Conservation (phyloP, 2,888 invertebrate species). For the Blomia tropicalis region DNA sequence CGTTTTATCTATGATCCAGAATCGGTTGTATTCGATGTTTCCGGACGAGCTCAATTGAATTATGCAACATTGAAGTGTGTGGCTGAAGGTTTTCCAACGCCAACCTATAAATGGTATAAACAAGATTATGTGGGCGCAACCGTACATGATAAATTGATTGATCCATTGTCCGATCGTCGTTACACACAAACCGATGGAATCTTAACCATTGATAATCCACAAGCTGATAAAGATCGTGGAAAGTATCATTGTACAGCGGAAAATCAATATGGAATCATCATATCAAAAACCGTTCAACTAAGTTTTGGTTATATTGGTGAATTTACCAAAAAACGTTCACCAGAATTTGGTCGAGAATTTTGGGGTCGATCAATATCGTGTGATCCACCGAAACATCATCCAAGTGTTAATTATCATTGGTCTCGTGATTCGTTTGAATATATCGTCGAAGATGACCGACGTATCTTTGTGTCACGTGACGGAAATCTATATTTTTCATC, state of each 20-base stretch:
- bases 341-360: constrained; percentile 69
- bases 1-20: constrained; percentile 68
- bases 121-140: constrained; percentile 68
- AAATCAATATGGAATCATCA: constrained; percentile 72
- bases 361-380: constrained; percentile 85
- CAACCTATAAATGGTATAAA: constrained; percentile 73
- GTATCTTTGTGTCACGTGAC: constrained; percentile 83
- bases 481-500: constrained; percentile 88
- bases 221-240: constrained; percentile 58
- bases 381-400: constrained; percentile 75
- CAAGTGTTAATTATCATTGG: constrained; percentile 73
- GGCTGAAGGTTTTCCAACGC: constrained; percentile 60
- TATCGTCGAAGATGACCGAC: constrained; percentile 76
- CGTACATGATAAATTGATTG: constrained; percentile 52
- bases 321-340: constrained; percentile 68
- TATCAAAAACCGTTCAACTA: constrained; percentile 69
- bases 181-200: constrained; percentile 80
- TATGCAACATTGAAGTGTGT: constrained; percentile 52
- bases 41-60: constrained; percentile 46
- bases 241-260: constrained; percentile 77
- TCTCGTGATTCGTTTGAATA: constrained; percentile 72
- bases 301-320: constrained; percentile 76
- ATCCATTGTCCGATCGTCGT: constrained; percentile 55
- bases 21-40: constrained; percentile 64
- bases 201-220: constrained; percentile 68